These are phyloP conservation scores for Diloba caeruleocephala DNA, from an alignment of 2,888 invertebrate species.

Conservation along the genomic window DNA sequence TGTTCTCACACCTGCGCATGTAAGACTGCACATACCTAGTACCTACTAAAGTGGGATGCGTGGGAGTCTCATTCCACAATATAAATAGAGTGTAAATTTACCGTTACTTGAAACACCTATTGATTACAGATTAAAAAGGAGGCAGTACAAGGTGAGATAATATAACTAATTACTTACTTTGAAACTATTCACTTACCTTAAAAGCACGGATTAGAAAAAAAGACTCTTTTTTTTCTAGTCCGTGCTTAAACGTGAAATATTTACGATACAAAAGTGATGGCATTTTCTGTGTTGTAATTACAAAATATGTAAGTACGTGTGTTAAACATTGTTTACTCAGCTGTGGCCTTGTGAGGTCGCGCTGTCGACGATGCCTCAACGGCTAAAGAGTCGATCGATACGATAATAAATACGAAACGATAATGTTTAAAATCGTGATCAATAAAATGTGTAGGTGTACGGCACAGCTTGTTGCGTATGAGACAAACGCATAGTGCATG, in stretches of 20 bases:
- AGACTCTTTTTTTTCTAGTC: too few relatives aligned
- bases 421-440: slow-evolving; percentile 49
- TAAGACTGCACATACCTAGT: slow-evolving; percentile 60
- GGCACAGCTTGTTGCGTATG: slow-evolving; percentile 37
- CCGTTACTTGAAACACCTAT: slow-evolving; percentile 45
- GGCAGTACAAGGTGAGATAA: slow-evolving; percentile 3
- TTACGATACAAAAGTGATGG: slow-evolving; percentile 69
- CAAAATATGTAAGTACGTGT: slow-evolving; percentile 63
- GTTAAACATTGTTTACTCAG: slow-evolving; percentile 73
- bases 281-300: slow-evolving; percentile 77
- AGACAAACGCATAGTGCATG: slow-evolving; percentile 69
- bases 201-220: slow-evolving; percentile 28
- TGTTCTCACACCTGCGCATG: slow-evolving; percentile 51
- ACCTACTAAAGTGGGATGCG: slow-evolving; percentile 62
- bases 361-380: slow-evolving; percentile 62
- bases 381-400: slow-evolving; percentile 66
- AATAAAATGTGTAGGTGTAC: slow-evolving; percentile 43
- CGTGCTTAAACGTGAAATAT: too few relatives aligned
- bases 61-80: slow-evolving; percentile 63
- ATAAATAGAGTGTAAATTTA: slow-evolving; percentile 51
- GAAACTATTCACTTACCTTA: slow-evolving; percentile 50
- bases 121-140: slow-evolving; percentile 24
- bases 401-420: slow-evolving; percentile 51
- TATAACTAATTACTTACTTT: slow-evolving; percentile 24
- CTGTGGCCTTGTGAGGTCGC: slow-evolving; percentile 85